These are phyloP conservation scores for Calidris pygmaea DNA, from an alignment of 2,113 vertebrate species.

Conservation along the genomic window DNA sequence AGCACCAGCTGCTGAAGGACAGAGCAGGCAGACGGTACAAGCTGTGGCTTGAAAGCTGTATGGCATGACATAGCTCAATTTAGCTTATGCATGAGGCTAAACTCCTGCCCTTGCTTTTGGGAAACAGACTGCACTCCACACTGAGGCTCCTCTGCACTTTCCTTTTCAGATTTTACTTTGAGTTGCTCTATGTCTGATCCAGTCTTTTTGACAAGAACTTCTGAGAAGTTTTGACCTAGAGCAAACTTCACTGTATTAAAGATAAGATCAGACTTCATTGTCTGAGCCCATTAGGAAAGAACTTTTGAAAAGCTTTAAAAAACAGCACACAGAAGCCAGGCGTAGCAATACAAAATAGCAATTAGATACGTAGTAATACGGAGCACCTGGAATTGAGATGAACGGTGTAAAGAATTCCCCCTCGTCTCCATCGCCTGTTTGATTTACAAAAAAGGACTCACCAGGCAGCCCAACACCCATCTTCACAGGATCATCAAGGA, in stretches of 20 bases:
- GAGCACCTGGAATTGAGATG: background rate
- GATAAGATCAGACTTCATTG: background rate
- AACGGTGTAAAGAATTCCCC: background rate
- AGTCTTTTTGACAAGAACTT: background rate
- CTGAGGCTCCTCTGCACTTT: background rate
- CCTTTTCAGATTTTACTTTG: background rate
- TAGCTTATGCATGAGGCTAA: background rate
- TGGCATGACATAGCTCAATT: background rate
- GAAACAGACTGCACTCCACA: background rate
- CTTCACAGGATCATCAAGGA: background rate
- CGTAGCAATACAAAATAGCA: background rate
- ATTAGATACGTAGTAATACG: background rate
- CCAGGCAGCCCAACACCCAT: background rate
- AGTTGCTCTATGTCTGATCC: background rate
- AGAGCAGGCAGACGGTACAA: background rate
- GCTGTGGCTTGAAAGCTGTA: background rate
- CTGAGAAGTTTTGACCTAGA: background rate
- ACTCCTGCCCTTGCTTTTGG: background rate
- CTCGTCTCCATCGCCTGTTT: background rate
- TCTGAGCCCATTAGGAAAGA: background rate
- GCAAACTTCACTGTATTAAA: background rate
- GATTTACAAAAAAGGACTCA: background rate
- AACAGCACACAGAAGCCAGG: background rate
- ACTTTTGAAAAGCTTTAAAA: background rate
- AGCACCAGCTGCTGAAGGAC: background rate